A percentile compares a stretch with the other conserved stretches of the same genome.
Conservation (phyloP, 2,888 invertebrate species). For the Ophion obscuratus region DNA sequence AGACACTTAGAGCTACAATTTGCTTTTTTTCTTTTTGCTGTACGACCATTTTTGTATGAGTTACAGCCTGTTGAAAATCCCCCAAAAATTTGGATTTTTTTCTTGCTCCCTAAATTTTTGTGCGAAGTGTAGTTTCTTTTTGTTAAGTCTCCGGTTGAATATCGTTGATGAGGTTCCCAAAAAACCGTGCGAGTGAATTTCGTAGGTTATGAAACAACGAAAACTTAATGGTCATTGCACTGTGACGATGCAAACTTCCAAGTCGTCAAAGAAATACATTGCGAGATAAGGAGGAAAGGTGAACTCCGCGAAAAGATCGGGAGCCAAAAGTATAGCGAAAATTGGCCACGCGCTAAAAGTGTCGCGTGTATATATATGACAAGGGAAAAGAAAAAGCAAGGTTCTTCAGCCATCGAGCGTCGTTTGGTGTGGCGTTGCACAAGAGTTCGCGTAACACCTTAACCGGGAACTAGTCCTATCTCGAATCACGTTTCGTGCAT, state of each 20-base stretch:
- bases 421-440: conserved; percentile 73
- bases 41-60: too few relatives aligned
- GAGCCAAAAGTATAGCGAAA: background rate
- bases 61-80: too few relatives aligned
- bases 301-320: conserved; percentile 20
- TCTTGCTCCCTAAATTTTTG: too few relatives aligned
- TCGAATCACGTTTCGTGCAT: conserved; percentile 48
- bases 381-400: conserved; percentile 76
- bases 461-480: conserved; percentile 79
- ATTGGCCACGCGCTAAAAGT: conserved; percentile 48
- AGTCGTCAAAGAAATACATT: background rate
- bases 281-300: background rate
- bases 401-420: conserved; percentile 45
- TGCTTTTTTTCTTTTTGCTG: too few relatives aligned
- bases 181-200: too few relatives aligned
- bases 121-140: too few relatives aligned
- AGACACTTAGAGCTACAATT: too few relatives aligned
- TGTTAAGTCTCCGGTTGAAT: too few relatives aligned
- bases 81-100: too few relatives aligned
- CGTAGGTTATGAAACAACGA: too few relatives aligned
- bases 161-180: too few relatives aligned
- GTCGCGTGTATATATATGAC: conserved; percentile 63
- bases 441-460: conserved; percentile 79
- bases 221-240: background rate
- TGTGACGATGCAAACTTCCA: background rate